phyloP scores from a whole-genome alignment of 2,797 vertebrate genomes.

The Channa striata region DNA sequence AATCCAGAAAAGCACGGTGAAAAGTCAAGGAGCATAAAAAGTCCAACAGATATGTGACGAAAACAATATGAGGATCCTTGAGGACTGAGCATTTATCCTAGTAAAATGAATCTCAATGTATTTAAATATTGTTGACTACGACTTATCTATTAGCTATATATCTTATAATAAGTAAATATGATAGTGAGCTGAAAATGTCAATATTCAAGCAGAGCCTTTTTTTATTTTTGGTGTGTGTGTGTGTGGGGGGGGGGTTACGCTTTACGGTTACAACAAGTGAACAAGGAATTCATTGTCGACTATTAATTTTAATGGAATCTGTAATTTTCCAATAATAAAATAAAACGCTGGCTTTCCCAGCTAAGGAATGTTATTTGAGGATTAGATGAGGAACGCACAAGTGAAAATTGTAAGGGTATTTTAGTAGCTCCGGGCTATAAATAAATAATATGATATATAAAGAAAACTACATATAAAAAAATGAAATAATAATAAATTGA shows the following conservation, averaged over 20 bases:
- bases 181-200: too few species aligned
- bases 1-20: slow-evolving; percentile 38
- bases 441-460: background rate
- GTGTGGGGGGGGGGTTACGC: too few species aligned
- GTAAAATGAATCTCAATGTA: background rate
- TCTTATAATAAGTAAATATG: too few species aligned
- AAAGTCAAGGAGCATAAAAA: slow-evolving; percentile 42
- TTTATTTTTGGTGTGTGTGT: too few species aligned
- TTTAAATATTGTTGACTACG: background rate
- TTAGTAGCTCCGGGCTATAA: slow-evolving; percentile 2
- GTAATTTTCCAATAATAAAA: background rate
- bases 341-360: slow-evolving; percentile 2
- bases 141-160: too few species aligned
- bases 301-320: background rate
- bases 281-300: background rate
- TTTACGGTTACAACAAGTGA: too few species aligned
- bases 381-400: slow-evolving; percentile 15
- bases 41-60: slow-evolving; percentile 10
- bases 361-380: slow-evolving; percentile 7
- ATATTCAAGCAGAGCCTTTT: too few species aligned
- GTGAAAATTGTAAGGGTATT: slow-evolving; percentile 18
- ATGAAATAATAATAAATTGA: background rate
- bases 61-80: slow-evolving; percentile 1
- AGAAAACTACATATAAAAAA: rapidly evolving
- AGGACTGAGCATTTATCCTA: slow-evolving; percentile 10